phyloP scores from a whole-genome alignment of 2,797 vertebrate species.

The Pteropus rufus region DNA sequence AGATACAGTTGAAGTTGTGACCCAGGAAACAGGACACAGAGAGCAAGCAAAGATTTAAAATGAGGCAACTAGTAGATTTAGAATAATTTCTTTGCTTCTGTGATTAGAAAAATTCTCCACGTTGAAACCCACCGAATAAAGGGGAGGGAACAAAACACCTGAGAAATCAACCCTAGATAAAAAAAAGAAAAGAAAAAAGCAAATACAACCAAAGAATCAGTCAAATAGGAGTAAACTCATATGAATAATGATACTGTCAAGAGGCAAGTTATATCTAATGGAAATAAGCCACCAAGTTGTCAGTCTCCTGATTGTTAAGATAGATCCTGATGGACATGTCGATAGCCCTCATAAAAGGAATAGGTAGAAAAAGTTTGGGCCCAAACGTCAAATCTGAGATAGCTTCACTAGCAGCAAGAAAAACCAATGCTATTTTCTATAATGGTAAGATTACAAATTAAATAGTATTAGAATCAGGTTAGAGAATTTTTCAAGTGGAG shows the following conservation, averaged over 20 bases:
- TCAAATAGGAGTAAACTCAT: not conserved
- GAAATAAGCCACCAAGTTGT: not conserved
- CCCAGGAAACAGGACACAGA: not conserved
- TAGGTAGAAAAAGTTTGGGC: not conserved
- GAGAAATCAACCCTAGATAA: not conserved
- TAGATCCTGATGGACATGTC: not conserved
- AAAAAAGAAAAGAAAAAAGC: not conserved
- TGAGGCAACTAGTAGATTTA: not conserved
- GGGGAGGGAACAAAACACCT: not conserved
- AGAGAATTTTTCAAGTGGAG: not conserved
- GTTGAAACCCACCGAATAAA: not conserved
- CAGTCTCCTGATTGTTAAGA: not conserved
- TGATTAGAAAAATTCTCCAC: not conserved
- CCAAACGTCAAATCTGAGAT: not conserved
- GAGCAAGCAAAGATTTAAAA: not conserved
- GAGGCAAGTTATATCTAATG: not conserved
- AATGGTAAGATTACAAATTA: not conserved
- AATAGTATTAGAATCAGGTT: not conserved
- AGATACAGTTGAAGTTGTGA: not conserved
- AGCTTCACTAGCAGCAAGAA: not conserved
- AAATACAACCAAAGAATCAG: not conserved
- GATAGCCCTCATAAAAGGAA: not conserved
- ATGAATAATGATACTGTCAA: not conserved
- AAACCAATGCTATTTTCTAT: not conserved
- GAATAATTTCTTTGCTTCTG: not conserved